Evolutionary conservation across 1,140 invertebrate species (phyloP), one percentile per base, ranked within the genome.

Genomic region (Rhynchophorus ferrugineus): DNA sequence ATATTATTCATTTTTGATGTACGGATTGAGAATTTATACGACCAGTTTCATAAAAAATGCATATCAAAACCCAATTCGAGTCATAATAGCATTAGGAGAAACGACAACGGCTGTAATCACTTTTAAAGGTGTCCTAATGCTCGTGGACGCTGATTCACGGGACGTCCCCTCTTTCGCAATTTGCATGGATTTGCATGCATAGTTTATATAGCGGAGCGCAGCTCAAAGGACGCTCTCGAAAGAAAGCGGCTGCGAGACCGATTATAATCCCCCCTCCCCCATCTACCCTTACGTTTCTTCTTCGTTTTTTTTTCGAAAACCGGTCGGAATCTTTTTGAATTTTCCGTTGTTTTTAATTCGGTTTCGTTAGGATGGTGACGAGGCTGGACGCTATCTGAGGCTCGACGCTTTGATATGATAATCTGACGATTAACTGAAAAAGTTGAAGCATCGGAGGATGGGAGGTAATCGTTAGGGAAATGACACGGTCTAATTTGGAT

Each of bases 131-230:
- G 52, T 61, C 52, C 59, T 59, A 58, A 59, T 59, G 51, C 59
- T 46, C 22, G 45, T 44, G 46, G 46, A 46, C 37, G 51, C 46
- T 58, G 57, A 58, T 33, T 58, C 56, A 46, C 37, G 44, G 43
- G 33, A 42, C 41, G 17, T 14, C 18, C 49, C 33, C 43, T 37
- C 24, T 46, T 24, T 37, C 22, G 22, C 41, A 22, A 61, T 61
- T 61, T 61, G 59, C 59, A 61, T 61, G 54, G 46, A 61, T 61
- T 61, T 61, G 59, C 59, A 61, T 61, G 58, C 54, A 54, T 59
- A 56, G 59, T 61, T 61, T 58, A 61, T 61, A 56, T 52, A 44
- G 46, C 49, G 38, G 41, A 39, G 47, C 54, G 34, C 19, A 20
- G 17, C 49, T 58, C 57, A 56, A 49, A 51, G 49, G 58, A 48